A percentile compares a stretch with the other conserved stretches of the same genome.
Conservation (phyloP, 2,113 vertebrate species). For the Rhinoptilus africanus region DNA sequence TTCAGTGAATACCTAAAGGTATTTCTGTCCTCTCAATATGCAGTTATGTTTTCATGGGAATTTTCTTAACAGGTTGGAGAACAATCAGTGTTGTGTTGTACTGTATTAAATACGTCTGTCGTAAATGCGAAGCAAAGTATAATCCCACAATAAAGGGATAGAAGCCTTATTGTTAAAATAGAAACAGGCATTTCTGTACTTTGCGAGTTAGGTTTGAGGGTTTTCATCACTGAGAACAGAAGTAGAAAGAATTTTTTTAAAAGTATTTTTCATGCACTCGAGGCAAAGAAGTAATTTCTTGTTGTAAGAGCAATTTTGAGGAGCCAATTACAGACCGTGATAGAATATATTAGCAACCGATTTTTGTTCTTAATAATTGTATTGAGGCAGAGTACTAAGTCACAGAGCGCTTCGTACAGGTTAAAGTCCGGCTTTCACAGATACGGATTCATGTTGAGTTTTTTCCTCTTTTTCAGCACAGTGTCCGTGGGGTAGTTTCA, state of each 20-base stretch:
- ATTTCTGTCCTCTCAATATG: neutral
- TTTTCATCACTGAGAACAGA: neutral
- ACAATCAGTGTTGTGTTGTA: neutral
- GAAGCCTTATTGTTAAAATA: neutral
- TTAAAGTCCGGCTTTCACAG: neutral
- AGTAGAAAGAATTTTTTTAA: neutral
- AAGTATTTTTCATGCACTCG: neutral
- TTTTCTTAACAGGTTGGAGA: neutral
- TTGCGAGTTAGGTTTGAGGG: neutral
- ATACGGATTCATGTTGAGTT: neutral
- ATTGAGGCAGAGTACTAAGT: neutral
- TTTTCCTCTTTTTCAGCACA: conserved; percentile 80
- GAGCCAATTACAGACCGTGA: neutral
- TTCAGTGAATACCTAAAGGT: conserved; percentile 97
- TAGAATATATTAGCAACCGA: neutral
- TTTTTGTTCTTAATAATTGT: neutral
- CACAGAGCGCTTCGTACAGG: neutral
- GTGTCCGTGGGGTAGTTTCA: conserved; percentile 92
- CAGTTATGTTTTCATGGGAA: neutral
- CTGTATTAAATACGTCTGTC: neutral
- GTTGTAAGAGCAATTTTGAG: neutral
- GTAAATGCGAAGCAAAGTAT: neutral
- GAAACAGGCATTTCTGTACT: neutral
- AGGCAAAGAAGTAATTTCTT: neutral
- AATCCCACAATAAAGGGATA: neutral